phyloP scores from a whole-genome alignment of 2,113 vertebrate genomes.

The Melanerpes aurifrons region DNA sequence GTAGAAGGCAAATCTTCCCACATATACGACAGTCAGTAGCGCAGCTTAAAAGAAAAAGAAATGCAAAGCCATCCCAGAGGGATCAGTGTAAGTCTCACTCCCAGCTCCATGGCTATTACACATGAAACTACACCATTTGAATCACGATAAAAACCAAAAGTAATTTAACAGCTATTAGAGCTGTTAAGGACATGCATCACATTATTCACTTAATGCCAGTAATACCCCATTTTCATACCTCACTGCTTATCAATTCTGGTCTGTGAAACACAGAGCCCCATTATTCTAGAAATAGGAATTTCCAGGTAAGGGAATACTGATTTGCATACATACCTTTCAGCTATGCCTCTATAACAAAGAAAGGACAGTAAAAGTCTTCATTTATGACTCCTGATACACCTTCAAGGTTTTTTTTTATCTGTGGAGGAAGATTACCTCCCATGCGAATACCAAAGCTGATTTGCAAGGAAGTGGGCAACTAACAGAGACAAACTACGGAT shows the following conservation, averaged over 20 bases:
- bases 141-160: neutral
- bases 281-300: neutral
- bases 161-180: neutral
- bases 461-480: fast-evolving
- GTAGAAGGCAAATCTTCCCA: neutral
- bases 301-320: too few relatives aligned
- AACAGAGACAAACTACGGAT: neutral
- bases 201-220: neutral
- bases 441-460: neutral
- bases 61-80: neutral
- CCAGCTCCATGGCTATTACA: neutral
- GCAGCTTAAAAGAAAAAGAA: neutral
- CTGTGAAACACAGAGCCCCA: neutral
- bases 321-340: neutral
- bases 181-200: neutral
- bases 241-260: neutral
- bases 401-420: neutral
- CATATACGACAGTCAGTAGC: neutral
- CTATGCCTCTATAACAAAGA: neutral
- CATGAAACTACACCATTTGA: neutral
- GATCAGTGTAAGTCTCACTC: neutral
- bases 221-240: neutral
- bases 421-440: neutral
- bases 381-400: neutral
- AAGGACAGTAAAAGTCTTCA: neutral